Evolutionary conservation across 2,113 vertebrate species (phyloP).

Genomic region (Melanerpes formicivorus): DNA sequence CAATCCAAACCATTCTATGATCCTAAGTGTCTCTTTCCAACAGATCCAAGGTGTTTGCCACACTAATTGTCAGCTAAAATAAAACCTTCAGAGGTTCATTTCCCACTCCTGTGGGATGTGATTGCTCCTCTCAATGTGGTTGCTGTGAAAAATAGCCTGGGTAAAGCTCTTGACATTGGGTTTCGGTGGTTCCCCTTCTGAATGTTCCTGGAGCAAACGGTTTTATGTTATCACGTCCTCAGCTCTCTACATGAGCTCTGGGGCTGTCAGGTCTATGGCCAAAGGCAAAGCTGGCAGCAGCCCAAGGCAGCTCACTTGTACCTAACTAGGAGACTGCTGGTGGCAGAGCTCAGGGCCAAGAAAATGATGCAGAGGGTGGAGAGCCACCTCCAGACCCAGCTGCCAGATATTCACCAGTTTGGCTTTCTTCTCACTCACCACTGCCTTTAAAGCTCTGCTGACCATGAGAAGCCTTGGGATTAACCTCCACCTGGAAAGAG

Average conservation of each 20-base stretch:
- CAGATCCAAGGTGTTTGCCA: background rate
- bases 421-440: background rate
- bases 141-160: background rate
- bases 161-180: background rate
- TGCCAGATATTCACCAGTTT: background rate
- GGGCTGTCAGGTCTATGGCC: background rate
- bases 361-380: background rate
- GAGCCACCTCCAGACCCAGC: background rate
- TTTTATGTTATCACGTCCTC: background rate
- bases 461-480: background rate
- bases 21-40: background rate
- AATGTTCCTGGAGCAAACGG: background rate
- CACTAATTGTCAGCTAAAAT: background rate
- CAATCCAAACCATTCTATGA: background rate
- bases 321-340: background rate
- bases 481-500: background rate
- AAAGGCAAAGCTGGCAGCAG: constrained; percentile 38
- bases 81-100: background rate
- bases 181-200: constrained; percentile 24
- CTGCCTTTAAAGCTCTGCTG: background rate
- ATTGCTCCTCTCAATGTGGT: background rate
- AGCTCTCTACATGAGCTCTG: background rate
- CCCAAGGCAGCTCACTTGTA: background rate
- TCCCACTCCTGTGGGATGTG: background rate
- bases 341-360: background rate